Conservation (phyloP, 2,797 vertebrate species). For the Carapus acus region DNA sequence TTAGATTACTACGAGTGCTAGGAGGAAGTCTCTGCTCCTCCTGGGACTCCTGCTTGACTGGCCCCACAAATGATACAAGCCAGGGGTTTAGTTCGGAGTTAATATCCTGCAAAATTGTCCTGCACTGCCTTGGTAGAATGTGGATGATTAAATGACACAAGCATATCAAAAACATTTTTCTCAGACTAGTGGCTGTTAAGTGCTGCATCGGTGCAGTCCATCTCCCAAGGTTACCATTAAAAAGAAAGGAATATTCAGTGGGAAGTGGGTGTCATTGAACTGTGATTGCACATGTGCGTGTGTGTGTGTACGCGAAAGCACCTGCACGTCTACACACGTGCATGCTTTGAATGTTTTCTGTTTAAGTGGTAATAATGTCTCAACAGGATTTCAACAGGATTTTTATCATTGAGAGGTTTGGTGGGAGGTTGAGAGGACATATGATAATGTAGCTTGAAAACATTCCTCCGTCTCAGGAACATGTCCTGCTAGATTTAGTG, state of each 20-base stretch:
- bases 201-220: constrained; percentile 61
- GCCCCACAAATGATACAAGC: constrained; percentile 82
- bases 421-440: constrained; percentile 65
- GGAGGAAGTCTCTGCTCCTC: constrained; percentile 70
- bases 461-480: constrained; percentile 51
- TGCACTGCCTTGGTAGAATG: constrained; percentile 72
- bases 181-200: constrained; percentile 78
- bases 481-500: constrained; percentile 58
- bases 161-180: constrained; percentile 80
- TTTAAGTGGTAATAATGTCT: constrained; percentile 66
- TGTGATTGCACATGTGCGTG: constrained; percentile 40
- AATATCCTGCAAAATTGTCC: constrained; percentile 86
- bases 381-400: constrained; percentile 44
- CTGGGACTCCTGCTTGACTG: constrained; percentile 78
- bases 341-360: constrained; percentile 52
- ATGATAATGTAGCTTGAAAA: constrained; percentile 64
- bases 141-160: constrained; percentile 81
- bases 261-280: constrained; percentile 62
- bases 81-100: constrained; percentile 80
- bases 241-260: constrained; percentile 73
- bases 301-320: constrained; percentile 27
- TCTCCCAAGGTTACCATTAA: constrained; percentile 78
- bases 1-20: constrained; percentile 73
- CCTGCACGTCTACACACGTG: constrained; percentile 28
- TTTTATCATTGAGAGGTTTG: constrained; percentile 61